phyloP scores from a whole-genome alignment of 2,797 vertebrate species.

The Cyprinella venusta region DNA sequence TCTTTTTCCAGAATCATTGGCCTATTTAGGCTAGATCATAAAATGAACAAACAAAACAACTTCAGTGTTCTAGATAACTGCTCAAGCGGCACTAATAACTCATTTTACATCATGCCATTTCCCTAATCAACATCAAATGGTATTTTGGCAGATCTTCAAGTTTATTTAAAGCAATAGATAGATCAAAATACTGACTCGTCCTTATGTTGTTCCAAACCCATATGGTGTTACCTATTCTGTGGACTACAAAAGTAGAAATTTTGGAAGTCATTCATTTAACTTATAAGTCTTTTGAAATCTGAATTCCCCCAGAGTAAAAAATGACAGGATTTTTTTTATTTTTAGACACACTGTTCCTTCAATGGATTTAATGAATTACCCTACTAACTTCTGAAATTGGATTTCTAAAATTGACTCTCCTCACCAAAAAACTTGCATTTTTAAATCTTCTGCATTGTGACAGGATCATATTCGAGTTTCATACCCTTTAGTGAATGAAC shows the following conservation, averaged over 20 bases:
- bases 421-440: no score
- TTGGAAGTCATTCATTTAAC: neutral
- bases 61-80: slow-evolving; percentile 2
- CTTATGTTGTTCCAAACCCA: neutral
- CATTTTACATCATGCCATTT: slow-evolving; percentile 22
- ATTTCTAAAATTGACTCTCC: no score
- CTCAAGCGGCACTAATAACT: slow-evolving; percentile 28
- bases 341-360: neutral
- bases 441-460: no score
- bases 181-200: neutral
- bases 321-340: neutral
- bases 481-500: no score
- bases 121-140: slow-evolving; percentile 12
- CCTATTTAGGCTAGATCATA: slow-evolving; percentile 36
- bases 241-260: neutral
- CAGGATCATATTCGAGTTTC: no score
- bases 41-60: slow-evolving; percentile 33
- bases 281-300: neutral
- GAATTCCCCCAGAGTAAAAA: neutral
- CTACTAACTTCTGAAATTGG: no score
- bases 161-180: neutral
- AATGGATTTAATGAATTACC: slow-evolving; percentile 1
- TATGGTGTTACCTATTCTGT: neutral
- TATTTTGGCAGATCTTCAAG: slow-evolving; percentile 7
- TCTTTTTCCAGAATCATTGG: slow-evolving; percentile 9